These are phyloP conservation scores for Drosophila orena DNA, from an alignment of 1,140 invertebrate genomes.

Conservation along the genomic window DNA sequence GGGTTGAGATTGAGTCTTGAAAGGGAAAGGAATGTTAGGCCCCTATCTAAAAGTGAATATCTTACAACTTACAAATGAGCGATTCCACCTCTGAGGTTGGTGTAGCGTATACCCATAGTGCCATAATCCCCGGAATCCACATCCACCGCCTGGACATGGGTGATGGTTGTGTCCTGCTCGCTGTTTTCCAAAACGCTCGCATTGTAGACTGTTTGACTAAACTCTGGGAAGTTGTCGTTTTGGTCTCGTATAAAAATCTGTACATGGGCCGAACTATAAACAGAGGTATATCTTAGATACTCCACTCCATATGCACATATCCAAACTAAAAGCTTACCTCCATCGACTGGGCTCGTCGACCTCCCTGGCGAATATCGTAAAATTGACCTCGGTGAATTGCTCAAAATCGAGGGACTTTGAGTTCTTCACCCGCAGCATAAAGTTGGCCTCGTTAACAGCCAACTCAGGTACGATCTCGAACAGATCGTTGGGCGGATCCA, in stretches of 20 bases:
- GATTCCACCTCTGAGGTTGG: slow-evolving; percentile 90
- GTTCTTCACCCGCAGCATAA: slow-evolving; percentile 95
- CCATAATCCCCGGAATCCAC: slow-evolving; percentile 94
- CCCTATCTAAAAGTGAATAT: no score
- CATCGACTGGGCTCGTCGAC: slow-evolving; percentile 86
- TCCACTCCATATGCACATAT: no score
- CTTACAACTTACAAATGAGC: slow-evolving; percentile 90
- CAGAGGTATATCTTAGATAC: neutral
- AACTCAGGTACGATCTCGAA: slow-evolving; percentile 95
- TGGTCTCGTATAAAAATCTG: slow-evolving; percentile 94
- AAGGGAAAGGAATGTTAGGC: neutral
- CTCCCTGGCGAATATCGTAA: slow-evolving; percentile 94
- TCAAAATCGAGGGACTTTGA: slow-evolving; percentile 94
- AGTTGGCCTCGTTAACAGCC: slow-evolving; percentile 96
- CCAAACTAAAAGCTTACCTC: slow-evolving; percentile 46
- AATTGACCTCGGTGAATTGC: slow-evolving; percentile 91
- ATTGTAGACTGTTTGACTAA: slow-evolving; percentile 2
- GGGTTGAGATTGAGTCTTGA: slow-evolving; percentile 92
- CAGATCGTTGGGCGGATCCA: slow-evolving; percentile 92
- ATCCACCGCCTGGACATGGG: slow-evolving; percentile 93
- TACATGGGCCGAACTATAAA: slow-evolving; percentile 90
- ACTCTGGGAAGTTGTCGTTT: slow-evolving; percentile 88
- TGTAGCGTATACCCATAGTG: slow-evolving; percentile 94
- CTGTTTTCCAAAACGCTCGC: slow-evolving; percentile 94
- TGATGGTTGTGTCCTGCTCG: slow-evolving; percentile 91